Base-by-base conservation (phyloP, 1,140 invertebrate genomes). In the Ceratosolen fusciceps region DNA sequence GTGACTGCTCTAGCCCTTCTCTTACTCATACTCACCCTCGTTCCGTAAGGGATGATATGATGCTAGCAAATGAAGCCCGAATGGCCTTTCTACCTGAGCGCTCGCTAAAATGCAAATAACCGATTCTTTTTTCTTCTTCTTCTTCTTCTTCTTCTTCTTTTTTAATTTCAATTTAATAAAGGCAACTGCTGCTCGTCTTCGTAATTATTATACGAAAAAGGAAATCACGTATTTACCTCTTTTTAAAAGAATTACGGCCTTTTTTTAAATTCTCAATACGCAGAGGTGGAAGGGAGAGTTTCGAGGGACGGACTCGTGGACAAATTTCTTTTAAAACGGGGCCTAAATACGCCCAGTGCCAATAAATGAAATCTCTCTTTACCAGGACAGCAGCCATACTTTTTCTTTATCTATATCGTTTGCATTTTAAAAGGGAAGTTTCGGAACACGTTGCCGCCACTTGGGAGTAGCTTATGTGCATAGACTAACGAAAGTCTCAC, bases 401-500 rank as follows among this genome's bases (percentile, higher is more conserved):
- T n/a, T n/a, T 74, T 26, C 1, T 29, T 65, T n/a, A 49, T 49
- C 3, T 7, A 7, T 67, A 29, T 52, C 29, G 19, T 34, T n/a
- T 68, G 52, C 52, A 68, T 76, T 67, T 71, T 19, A n/a, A 37
- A 34, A 49, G n/a, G 19, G 12, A 60, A 77, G 67, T 71, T 75
- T 72, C 67, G 49, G 2, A 43, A 58, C 19, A 56, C 24, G 37
- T 70, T 43, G 3, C 37, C 39, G 58, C 43, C 70, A 79, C 54
- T 52, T 52, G 77, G 68, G 26, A 73, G 77, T 79, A 79, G 67
- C 54, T 49, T n/a, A n/a, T n/a, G n/a, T n/a, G n/a, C n/a, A n/a
- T 78, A 78, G 56, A 73, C 21, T 54, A 79, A 37, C 47, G 39
- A n/a, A 62, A 72, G 62, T 26, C 60, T 62, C 47, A 37, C 16